phyloP scores from a whole-genome alignment of 2,888 invertebrate species.

The Cheilosia urbana region DNA sequence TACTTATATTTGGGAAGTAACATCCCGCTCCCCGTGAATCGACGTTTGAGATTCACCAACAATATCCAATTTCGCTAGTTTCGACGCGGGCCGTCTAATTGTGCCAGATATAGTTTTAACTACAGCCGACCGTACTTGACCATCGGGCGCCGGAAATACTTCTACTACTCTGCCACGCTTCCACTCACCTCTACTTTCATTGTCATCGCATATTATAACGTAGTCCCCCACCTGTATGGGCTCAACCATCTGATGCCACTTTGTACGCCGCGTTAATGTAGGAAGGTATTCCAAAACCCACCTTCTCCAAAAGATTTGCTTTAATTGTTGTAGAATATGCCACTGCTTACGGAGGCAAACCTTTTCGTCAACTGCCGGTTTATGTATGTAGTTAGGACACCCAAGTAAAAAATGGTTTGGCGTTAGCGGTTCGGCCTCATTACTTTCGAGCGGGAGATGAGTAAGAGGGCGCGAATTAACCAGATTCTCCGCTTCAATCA shows the following conservation, averaged over 20 bases:
- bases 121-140: constrained; percentile 44
- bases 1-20: not conserved
- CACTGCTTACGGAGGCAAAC: constrained; percentile 60
- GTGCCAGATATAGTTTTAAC: constrained; percentile 32
- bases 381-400: constrained; percentile 64
- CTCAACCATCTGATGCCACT: constrained; percentile 14
- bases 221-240: constrained; percentile 40
- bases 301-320: constrained; percentile 39
- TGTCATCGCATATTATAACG: constrained; percentile 73
- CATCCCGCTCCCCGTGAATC: constrained; percentile 44
- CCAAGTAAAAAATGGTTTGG: constrained; percentile 65
- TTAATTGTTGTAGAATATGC: constrained; percentile 64
- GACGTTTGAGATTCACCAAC: constrained; percentile 18
- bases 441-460: constrained; percentile 21
- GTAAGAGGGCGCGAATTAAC: constrained; percentile 66
- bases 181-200: constrained; percentile 73
- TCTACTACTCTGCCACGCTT: constrained; percentile 21
- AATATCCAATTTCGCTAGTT: constrained; percentile 31
- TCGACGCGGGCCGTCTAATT: constrained; percentile 35
- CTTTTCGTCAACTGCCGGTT: constrained; percentile 38
- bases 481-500: constrained; percentile 68
- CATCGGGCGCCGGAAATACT: constrained; percentile 31
- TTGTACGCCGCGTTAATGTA: constrained; percentile 37
- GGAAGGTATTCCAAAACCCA: constrained; percentile 42
- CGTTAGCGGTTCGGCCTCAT: constrained; percentile 52